Evolutionary conservation across 2,113 vertebrate genomes (phyloP).

Genomic region (Anthoscopus minutus): DNA sequence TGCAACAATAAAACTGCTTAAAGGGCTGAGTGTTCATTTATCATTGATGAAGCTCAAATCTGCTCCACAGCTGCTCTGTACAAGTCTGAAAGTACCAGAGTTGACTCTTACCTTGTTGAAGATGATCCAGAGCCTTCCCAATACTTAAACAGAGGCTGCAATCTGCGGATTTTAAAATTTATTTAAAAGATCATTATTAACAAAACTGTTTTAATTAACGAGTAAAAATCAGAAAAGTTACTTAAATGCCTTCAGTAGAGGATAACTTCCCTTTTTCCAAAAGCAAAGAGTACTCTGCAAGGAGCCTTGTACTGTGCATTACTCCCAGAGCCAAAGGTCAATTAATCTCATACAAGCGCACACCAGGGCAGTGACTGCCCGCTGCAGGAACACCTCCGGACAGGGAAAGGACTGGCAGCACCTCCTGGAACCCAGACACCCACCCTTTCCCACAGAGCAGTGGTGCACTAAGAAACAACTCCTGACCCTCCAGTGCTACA

Average conservation of each 20-base stretch:
- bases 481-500: background rate
- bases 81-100: background rate
- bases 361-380: background rate
- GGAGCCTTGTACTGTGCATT: background rate
- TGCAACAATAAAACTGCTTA: background rate
- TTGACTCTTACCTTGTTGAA: conserved; percentile 28
- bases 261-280: background rate
- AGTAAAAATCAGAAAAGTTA: background rate
- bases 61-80: background rate
- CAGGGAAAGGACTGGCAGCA: background rate
- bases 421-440: background rate
- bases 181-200: background rate
- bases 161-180: conserved; percentile 36
- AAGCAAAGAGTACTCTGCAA: background rate
- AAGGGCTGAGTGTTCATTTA: background rate
- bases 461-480: background rate
- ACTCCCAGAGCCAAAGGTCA: background rate
- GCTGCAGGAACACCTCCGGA: background rate
- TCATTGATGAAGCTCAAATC: background rate
- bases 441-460: background rate
- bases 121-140: background rate
- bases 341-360: rapidly evolving
- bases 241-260: background rate
- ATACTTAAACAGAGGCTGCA: background rate
- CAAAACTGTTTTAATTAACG: background rate